Evolutionary conservation across 2,888 invertebrate species (phyloP).

Genomic region (Melieria omissa): DNA sequence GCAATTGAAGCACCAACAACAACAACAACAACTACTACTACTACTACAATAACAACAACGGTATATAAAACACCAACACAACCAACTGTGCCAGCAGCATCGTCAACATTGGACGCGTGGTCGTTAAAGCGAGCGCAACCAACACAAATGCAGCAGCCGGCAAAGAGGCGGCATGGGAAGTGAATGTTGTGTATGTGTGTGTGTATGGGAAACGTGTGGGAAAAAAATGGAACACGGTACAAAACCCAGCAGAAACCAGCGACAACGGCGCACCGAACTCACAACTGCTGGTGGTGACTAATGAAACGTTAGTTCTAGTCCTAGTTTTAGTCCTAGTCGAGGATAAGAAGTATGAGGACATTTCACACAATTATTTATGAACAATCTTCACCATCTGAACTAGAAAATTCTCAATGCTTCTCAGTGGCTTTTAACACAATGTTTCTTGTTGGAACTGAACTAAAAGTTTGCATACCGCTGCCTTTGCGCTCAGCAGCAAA

Average conservation of each 20-base stretch:
- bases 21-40: conserved; percentile 37
- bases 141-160: conserved; percentile 23
- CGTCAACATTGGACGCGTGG: conserved; percentile 9
- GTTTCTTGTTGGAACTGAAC: neutral
- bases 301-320: no score
- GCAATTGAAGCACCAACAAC: conserved; percentile 23
- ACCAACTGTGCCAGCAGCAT: conserved; percentile 9
- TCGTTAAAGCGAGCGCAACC: conserved; percentile 18
- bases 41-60: no score
- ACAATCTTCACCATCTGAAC: no score
- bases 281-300: no score
- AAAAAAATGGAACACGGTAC: conserved; percentile 39
- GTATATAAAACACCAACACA: no score
- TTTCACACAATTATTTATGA: no score
- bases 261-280: no score
- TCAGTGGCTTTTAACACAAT: conserved; percentile 8
- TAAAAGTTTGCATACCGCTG: conserved; percentile 14
- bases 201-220: conserved; percentile 23
- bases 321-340: no score
- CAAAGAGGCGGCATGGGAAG: conserved; percentile 14
- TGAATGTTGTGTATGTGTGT: conserved; percentile 5
- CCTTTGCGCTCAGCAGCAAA: neutral
- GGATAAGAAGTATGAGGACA: no score
- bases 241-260: no score
- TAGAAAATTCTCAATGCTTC: conserved; percentile 6